Base-by-base conservation (phyloP, 2,888 invertebrate species). In the Perdita meconis region DNA sequence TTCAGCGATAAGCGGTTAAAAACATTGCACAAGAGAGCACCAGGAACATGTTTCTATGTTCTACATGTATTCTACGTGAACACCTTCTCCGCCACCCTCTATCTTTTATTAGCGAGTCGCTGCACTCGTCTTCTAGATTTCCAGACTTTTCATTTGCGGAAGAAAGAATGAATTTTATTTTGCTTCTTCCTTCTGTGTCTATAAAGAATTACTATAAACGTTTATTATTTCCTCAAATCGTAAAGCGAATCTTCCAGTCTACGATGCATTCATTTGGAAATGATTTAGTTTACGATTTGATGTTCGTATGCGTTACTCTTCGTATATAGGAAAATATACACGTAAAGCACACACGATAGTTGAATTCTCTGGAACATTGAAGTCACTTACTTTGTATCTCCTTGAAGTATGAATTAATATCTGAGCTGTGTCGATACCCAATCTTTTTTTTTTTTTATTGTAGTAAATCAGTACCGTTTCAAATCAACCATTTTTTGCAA, bases 1-100 rank as follows among this genome's bases (percentile, higher is more conserved):
- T 84, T 77, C 60, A 77, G 75, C 77, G 56, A 44, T 56, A 84
- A 84, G 86, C 84, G 56, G n/a, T 81, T 63, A 75, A 34, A 80
- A 75, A 78, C 68, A 78, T 69, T 77, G 78, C 71, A 77, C 34
- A 69, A 72, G 16, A 61, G 38, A 68, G 19, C 60, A 50, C 44
- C 67, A 69, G 64, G 59, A 73, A 71, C 34, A 26, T 55, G 36
- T 73, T 34, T 47, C 44, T 73, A 64, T 57, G 42, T 16, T 50
- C 47, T 77, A 77, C 53, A 22, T 69, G 22, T 71, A 40, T 38
- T 22, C 57, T 65, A 65, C 50, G 30, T 30, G 44, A 57, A 55
- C 34, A 77, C 19, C 12, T 40, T 61, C 53, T 47, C 56, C 40
- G 34, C 22, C 47, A 26, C 34, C 55, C 60, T 44, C 42, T 61